Evolutionary conservation across 2,113 vertebrate species (phyloP).

Genomic region (Nycticorax nycticorax): DNA sequence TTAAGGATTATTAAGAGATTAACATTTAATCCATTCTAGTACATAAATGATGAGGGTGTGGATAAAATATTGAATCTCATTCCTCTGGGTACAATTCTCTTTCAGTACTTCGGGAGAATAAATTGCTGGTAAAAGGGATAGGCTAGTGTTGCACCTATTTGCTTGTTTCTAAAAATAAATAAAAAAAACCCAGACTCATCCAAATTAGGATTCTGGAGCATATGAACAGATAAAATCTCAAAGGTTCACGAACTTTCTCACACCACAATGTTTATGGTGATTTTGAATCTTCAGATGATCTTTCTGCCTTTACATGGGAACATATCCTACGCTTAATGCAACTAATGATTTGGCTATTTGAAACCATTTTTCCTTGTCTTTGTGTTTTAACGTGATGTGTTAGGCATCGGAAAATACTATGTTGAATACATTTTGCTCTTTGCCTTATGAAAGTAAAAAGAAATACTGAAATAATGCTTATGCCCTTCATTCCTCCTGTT

Average conservation of each 20-base stretch:
- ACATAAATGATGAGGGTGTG: not conserved
- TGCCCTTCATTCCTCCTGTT: not conserved
- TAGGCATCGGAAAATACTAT: not conserved
- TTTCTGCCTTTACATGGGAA: not conserved
- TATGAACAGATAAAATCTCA: not conserved
- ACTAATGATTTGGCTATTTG: not conserved
- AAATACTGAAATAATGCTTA: not conserved
- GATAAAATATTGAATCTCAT: constrained; percentile 18
- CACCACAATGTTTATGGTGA: not conserved
- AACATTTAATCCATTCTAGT: constrained; percentile 19
- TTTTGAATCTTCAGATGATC: not conserved
- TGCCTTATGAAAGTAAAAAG: not conserved
- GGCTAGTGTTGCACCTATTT: not conserved
- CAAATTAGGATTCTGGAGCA: not conserved
- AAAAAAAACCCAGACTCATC: not conserved
- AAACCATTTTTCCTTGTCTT: not conserved
- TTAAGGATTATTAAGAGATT: constrained; percentile 52
- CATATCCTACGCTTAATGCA: not conserved
- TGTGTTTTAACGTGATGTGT: not conserved
- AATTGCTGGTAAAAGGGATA: not conserved
- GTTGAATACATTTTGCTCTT: not conserved
- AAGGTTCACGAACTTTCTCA: not conserved
- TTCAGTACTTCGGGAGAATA: not conserved
- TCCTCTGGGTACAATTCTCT: not conserved
- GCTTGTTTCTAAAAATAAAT: not conserved